A percentile compares a stretch with the other conserved stretches of the same genome.
These are phyloP conservation scores for Smutsia gigantea DNA, from an alignment of 2,797 vertebrate genomes.

Conservation along the genomic window DNA sequence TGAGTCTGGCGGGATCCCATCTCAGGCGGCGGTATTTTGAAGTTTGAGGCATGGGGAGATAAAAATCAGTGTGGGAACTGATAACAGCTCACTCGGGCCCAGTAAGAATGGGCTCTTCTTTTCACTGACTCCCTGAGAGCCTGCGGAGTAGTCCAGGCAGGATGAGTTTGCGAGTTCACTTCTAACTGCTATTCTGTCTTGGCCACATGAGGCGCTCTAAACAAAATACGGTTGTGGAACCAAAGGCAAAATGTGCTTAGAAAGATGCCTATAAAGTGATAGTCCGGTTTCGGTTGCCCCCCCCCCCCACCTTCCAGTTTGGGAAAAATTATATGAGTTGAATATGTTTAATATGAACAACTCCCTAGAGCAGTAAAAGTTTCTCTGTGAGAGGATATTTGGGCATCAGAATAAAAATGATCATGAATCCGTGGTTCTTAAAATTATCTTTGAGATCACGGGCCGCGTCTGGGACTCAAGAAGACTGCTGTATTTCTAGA, in stretches of 20 bases:
- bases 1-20: not conserved
- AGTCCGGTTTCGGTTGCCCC: not conserved
- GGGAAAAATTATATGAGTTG: not conserved
- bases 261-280: not conserved
- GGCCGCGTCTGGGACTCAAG: not conserved
- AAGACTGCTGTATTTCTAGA: not conserved
- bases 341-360: not conserved
- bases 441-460: not conserved
- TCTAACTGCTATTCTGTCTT: slow-evolving; percentile 11
- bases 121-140: not conserved
- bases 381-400: not conserved
- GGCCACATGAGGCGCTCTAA: not conserved
- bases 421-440: not conserved
- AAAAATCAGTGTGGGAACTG: not conserved
- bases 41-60: not conserved
- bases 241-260: not conserved
- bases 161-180: not conserved
- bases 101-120: not conserved
- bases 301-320: not conserved
- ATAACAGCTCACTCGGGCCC: not conserved
- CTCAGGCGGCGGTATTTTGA: not conserved
- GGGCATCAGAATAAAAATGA: not conserved
- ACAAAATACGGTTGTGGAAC: not conserved
- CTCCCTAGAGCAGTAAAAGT: not conserved
- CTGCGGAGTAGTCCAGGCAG: not conserved